Evolutionary conservation across 2,113 vertebrate genomes (phyloP), one percentile per base, ranked within the genome.

Genomic region (Beaufortia kweichowensis): DNA sequence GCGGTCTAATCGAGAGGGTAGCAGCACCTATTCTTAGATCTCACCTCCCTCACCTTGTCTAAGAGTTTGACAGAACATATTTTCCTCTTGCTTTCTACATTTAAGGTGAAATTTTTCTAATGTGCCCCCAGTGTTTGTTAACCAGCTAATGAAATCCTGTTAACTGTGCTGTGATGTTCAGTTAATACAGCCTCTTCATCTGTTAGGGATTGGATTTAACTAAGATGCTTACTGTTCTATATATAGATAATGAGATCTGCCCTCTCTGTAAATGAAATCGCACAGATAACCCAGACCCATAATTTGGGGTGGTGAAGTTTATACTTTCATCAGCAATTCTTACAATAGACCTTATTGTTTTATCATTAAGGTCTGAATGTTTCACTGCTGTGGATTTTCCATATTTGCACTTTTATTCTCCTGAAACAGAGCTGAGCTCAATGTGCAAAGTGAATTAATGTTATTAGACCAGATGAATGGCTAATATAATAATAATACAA

Each of bases 181-280:
- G 24, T 21, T 55, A n/a, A 29, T 10, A 62, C 41, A 19, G 3
- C 46, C 7, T 56, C 12, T 53, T 28, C 39, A 35, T 31, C 24
- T 26, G 66, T 62, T 43, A 56, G 62, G 65, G 63, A 39, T 17
- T 66, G 81, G 88, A 87, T 89, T 82, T 87, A 82, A 65, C 41
- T 83, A 85, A 83, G 79, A 61, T 48, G 76, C 73, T 83, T 83
- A 84, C 35, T 21, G 82, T 24, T 71, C 83, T 80, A 78, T 73
- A 81, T 79, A 83, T 73, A 87, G 82, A 84, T 87, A 85, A 90
- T 83, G 60, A 88, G 89, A 86, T 89, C 79, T 79, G 14, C 80
- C 75, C 75, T 77, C 57, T 73, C 8, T 15, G 39, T 79, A 67
- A 79, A 76, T 7, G 12, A 35, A 75, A 66, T 41, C 64, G 26